phyloP scores from a whole-genome alignment of 2,113 vertebrate species.

The Zosterops lateralis region DNA sequence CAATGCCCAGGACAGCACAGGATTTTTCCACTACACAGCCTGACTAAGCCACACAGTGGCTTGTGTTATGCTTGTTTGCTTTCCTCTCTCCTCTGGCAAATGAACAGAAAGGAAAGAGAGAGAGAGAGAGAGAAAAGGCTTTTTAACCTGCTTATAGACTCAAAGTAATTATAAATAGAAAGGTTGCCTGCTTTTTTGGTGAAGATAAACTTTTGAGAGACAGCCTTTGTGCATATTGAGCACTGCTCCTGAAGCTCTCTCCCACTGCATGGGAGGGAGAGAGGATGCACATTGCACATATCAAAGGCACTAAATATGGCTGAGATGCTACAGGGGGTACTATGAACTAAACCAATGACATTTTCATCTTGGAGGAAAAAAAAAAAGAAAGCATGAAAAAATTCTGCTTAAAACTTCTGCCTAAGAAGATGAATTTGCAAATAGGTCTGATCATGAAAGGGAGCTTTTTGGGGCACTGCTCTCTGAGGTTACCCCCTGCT shows the following conservation, averaged over 20 bases:
- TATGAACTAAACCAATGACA: not conserved
- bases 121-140: not conserved
- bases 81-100: not conserved
- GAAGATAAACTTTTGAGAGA: conserved; percentile 14
- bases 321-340: not conserved
- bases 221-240: not conserved
- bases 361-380: not conserved
- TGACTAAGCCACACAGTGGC: not conserved
- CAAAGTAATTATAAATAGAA: conserved; percentile 13
- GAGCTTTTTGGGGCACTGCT: not conserved
- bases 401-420: not conserved
- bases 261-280: not conserved
- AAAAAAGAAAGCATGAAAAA: not conserved
- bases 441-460: not conserved
- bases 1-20: not conserved
- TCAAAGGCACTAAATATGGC: not conserved
- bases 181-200: not conserved
- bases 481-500: not conserved
- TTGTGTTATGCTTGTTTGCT: not conserved
- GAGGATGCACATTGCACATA: not conserved
- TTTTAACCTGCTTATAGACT: not conserved
- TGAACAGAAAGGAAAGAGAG: not conserved
- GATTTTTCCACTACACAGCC: not conserved
- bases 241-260: not conserved
- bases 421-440: not conserved